These are phyloP conservation scores for Brachionus paranguensis DNA, from an alignment of 1,140 invertebrate genomes.

Conservation along the genomic window DNA sequence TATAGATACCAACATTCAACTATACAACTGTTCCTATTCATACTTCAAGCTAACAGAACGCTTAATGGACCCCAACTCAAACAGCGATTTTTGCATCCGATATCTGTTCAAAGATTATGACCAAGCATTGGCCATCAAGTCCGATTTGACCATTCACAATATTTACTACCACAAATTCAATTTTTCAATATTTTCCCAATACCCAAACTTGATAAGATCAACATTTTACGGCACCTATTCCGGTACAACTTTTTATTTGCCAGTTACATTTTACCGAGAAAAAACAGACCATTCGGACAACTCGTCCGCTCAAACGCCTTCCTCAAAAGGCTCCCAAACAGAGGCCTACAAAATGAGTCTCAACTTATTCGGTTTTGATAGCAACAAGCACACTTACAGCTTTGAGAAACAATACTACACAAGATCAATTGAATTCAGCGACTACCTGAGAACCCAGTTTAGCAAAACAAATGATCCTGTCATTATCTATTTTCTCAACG, in stretches of 20 bases:
- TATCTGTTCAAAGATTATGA: constrained; percentile 21
- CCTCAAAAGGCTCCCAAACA: not conserved
- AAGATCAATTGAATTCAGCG: constrained; percentile 23
- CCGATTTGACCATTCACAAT: constrained; percentile 17
- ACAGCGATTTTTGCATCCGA: constrained; percentile 12
- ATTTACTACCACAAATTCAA: constrained; percentile 37
- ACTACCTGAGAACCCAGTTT: constrained; percentile 16
- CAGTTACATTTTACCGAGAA: not conserved
- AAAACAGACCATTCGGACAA: not conserved
- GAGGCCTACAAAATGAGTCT: constrained; percentile 5
- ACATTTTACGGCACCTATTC: constrained; percentile 38
- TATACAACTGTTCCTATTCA: constrained; percentile 37
- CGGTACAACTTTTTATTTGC: constrained; percentile 16
- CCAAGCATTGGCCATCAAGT: constrained; percentile 33
- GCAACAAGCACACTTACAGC: constrained; percentile 34
- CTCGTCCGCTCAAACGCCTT: not conserved
- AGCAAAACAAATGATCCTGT: not conserved
- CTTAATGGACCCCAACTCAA: not conserved
- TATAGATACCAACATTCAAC: constrained; percentile 17
- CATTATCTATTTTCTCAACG: constrained; percentile 34
- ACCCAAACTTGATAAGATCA: constrained; percentile 12
- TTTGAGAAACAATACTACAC: constrained; percentile 40
- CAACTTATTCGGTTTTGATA: constrained; percentile 15
- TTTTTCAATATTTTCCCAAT: constrained; percentile 13
- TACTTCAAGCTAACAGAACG: not conserved